Evolutionary conservation across 2,888 invertebrate species (phyloP).

Genomic region (Bimastos eiseni): DNA sequence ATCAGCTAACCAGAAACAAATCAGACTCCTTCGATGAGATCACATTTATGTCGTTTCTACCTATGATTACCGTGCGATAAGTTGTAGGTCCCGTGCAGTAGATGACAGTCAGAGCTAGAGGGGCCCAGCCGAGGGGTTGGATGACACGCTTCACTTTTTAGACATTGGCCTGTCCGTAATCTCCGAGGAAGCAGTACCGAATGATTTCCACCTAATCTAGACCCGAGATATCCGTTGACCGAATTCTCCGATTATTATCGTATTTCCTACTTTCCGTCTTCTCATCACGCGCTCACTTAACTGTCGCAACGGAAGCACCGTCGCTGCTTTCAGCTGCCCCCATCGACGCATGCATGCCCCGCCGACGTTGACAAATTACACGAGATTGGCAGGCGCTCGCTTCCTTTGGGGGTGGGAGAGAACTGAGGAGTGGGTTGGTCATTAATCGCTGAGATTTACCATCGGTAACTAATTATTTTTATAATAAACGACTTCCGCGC

Average conservation of each 20-base stretch:
- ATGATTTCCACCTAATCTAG: neutral
- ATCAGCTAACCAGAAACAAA: neutral
- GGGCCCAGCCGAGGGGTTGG: neutral
- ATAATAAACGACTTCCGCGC: neutral
- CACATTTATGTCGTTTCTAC: neutral
- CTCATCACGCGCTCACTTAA: neutral
- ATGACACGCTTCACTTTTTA: neutral
- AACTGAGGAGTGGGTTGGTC: neutral
- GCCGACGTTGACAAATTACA: neutral
- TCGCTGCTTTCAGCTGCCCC: neutral
- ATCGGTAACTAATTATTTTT: neutral
- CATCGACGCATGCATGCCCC: neutral
- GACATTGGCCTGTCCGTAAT: neutral
- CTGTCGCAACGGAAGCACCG: neutral
- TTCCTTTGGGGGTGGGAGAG: neutral
- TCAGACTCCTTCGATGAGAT: neutral
- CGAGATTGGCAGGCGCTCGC: neutral
- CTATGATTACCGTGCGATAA: too few relatives aligned
- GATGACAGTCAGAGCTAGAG: neutral
- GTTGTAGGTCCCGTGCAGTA: too few relatives aligned
- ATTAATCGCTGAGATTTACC: neutral
- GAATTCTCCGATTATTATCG: conserved; percentile 13
- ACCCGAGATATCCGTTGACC: neutral
- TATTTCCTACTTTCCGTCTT: neutral
- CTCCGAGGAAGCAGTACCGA: neutral